Evolutionary conservation across 2,797 vertebrate species (phyloP), one percentile per base, ranked within the genome.

Genomic region (Rhinatrema bivittatum): DNA sequence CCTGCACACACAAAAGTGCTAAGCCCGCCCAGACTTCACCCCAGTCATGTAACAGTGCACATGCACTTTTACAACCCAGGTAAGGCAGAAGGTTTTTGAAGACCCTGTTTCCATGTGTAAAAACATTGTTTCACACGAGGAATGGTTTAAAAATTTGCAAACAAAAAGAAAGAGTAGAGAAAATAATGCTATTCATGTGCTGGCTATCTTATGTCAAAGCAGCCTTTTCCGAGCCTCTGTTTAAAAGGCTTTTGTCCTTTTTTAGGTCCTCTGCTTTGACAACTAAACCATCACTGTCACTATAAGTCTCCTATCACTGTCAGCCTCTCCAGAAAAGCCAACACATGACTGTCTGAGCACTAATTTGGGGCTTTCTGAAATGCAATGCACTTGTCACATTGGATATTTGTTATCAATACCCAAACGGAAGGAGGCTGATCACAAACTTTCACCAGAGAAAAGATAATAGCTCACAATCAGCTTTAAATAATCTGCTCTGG

Each of bases 331-430:
- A n/a, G n/a, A n/a, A 1, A 1, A 47, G 30, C 15, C 31, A 6
- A 0, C 24, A 1, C 1, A 33, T 19, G 16, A 44, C 45, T 31
- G 25, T 33, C 29, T 30, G 43, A 9, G 48, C 39, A 37, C 49
- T 60, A 50, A 43, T 67, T 55, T 29, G 25, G 39, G 27, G 62
- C 54, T 48, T 42, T 42, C 26, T 49, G 18, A 34, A 38, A 50
- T 50, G 28, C 16, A 22, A 43, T 18, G 15, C 6, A 5, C 23
- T 7, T 14, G 24, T 29, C 25, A 11, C 26, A 34, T 28, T 19
- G 27, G 31, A 34, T 36, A 32, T 5, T 16, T 11, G 29, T n/a
- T 23, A 20, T 46, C 25, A 19, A 25, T n/a, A n/a, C 4, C 12
- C 12, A 32, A 26, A 45, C 16, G 31, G 29, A 36, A 32, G 28